phyloP scores from a whole-genome alignment of 2,113 vertebrate genomes.

The Australoheros scitulus region DNA sequence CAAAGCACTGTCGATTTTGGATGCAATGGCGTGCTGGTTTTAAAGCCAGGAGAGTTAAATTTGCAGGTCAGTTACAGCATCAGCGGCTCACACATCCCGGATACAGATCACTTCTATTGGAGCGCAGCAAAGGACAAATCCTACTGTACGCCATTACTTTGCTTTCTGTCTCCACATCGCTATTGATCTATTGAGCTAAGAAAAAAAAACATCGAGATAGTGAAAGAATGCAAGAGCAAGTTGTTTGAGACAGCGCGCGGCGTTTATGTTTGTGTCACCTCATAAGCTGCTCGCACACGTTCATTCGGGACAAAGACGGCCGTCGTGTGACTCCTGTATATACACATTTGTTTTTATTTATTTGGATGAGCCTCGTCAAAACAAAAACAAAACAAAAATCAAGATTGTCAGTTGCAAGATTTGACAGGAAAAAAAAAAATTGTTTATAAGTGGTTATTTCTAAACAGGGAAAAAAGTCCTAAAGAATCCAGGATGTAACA shows the following conservation, averaged over 20 bases:
- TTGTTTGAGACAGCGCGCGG: not conserved
- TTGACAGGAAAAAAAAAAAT: slow-evolving; percentile 14
- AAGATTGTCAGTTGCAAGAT: slow-evolving; percentile 30
- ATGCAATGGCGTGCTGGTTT: not conserved
- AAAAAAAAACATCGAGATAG: not conserved
- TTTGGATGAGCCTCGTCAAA: slow-evolving; percentile 27
- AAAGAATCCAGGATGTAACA: not conserved
- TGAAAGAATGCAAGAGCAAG: not conserved
- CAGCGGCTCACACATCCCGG: no score
- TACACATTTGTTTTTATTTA: slow-evolving; percentile 15
- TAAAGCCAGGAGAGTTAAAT: not conserved
- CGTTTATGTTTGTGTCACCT: not conserved
- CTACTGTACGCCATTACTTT: not conserved
- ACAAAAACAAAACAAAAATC: not conserved
- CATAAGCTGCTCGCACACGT: not conserved
- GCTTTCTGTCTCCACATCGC: not conserved
- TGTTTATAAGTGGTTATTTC: slow-evolving; percentile 11
- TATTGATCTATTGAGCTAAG: not conserved
- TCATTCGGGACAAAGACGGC: not conserved
- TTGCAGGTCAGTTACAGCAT: no score
- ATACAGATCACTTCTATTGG: not conserved
- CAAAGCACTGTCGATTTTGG: not conserved
- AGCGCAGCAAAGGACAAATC: not conserved
- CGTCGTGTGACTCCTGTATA: accelerated
- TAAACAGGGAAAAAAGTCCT: not conserved